Percentiles rank a stretch among this genome's conserved stretches.
Evolutionary conservation across 2,888 invertebrate species (phyloP).

Genomic region (Imbricaverruca yamaguchii): DNA sequence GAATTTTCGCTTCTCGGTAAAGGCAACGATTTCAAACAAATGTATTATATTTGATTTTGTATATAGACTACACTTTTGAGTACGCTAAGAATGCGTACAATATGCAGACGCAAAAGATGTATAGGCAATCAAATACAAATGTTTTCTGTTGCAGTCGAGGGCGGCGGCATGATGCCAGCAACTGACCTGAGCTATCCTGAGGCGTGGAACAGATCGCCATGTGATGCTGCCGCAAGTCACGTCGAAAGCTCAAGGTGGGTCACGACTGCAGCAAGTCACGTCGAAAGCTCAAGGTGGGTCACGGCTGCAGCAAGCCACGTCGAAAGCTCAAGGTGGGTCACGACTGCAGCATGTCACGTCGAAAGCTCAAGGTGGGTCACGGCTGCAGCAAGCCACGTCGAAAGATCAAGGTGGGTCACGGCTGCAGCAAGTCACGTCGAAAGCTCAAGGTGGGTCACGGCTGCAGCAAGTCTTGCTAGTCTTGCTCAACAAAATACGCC

Average conservation of each 20-base stretch:
- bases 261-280: not conserved
- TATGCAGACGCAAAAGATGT: no score
- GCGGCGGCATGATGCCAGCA: not conserved
- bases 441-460: not conserved
- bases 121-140: no score
- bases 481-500: no score
- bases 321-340: not conserved
- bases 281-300: not conserved
- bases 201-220: conserved; percentile 2
- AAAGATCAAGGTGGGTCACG: not conserved
- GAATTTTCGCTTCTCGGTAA: no score
- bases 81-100: no score
- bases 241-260: not conserved
- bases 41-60: no score
- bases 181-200: not conserved
- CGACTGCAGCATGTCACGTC: not conserved
- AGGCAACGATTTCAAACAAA: no score
- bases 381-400: not conserved
- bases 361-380: not conserved
- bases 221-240: not conserved
- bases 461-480: not conserved
- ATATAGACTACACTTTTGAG: no score
- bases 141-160: not conserved
- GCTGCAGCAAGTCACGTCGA: not conserved
- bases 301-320: not conserved